Base-by-base conservation (phyloP, 2,797 vertebrate genomes). In the Phalanger gymnotis region DNA sequence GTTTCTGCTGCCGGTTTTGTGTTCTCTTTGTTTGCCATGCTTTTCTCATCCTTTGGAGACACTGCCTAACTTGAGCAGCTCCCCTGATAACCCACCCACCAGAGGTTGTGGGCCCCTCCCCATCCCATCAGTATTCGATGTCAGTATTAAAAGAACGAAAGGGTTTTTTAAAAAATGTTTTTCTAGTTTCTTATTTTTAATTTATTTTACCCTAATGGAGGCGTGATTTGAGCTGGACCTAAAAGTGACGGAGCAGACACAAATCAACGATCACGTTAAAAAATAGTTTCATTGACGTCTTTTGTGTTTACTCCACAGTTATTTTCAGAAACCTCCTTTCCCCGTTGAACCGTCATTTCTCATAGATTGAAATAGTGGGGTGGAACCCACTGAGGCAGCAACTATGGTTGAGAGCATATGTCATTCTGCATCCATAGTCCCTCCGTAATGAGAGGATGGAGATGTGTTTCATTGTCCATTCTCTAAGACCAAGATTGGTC, bases 21-120 rank as follows among this genome's bases (percentile, higher is more conserved):
- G 93, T 97, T 91, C 51, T 95, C 53, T 92, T 57, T 90, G 25
- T 95, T 96, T 96, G n/a, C 40, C 13, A 11, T 90, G 56, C 4
- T 94, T 19, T 94, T 73, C 95, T 96, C 97, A 96, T 95, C 12
- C 30, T 96, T 96, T 0, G 30, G 94, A 97, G 47, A 96, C 96
- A 66, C 93, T 95, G 93, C 58, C 22, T 96, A 95, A 90, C 87
- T 92, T n/a, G 54, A 95, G 92, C 90, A 96, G 19, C 56, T 93
- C 95, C 30, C 14, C 61, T 93, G 61, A 34, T 91, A 47, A 92
- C 28, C 81, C 87, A 57, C 51, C 61, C 57, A 61, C 90, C 92
- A 96, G 89, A 96, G 31, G 92, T 95, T 90, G 90, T 96, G 93
- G 40, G 30, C 47, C 53, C 53, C 94, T 93, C 4, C 40, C 55